Evolutionary conservation across 92 coral and sea anemone genomes (phyloP).

Genomic region (Muricea muricata): DNA sequence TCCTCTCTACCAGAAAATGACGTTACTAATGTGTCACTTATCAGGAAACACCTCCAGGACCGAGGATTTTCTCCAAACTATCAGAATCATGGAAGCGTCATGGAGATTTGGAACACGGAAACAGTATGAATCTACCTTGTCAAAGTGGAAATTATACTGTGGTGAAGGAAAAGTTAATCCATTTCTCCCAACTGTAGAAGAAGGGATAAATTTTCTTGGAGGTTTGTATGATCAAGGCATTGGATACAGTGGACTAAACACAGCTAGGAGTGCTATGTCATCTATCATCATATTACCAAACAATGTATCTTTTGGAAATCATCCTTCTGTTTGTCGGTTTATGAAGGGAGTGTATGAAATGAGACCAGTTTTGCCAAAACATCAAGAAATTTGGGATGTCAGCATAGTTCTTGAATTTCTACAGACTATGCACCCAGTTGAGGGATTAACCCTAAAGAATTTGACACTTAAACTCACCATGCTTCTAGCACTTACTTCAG

Average conservation of each 20-base stretch:
- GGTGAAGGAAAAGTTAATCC: conserved; percentile 38
- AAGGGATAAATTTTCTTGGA: background rate
- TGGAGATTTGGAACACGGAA: conserved; percentile 47
- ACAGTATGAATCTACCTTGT: conserved; percentile 45
- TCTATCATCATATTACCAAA: too few species aligned
- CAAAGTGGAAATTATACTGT: conserved; percentile 51
- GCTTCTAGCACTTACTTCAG: background rate
- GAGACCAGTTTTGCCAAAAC: too few species aligned
- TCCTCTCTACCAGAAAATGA: conserved; percentile 42
- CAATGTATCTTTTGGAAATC: too few species aligned
- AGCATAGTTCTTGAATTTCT: background rate
- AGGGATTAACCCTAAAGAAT: background rate
- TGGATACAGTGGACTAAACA: background rate
- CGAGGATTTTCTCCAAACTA: conserved; percentile 52
- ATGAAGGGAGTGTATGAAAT: too few species aligned
- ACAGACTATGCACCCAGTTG: background rate
- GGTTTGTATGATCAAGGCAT: background rate
- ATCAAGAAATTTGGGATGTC: background rate
- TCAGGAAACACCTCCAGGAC: conserved; percentile 46
- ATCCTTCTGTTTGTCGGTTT: too few species aligned
- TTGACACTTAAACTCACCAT: background rate
- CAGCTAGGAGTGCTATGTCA: background rate
- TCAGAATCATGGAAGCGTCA: conserved; percentile 18
- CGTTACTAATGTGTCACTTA: conserved; percentile 42
- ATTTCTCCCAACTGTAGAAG: conserved; percentile 46